Conservation (phyloP, 2,888 invertebrate genomes). For the Dastarcus helophoroides region DNA sequence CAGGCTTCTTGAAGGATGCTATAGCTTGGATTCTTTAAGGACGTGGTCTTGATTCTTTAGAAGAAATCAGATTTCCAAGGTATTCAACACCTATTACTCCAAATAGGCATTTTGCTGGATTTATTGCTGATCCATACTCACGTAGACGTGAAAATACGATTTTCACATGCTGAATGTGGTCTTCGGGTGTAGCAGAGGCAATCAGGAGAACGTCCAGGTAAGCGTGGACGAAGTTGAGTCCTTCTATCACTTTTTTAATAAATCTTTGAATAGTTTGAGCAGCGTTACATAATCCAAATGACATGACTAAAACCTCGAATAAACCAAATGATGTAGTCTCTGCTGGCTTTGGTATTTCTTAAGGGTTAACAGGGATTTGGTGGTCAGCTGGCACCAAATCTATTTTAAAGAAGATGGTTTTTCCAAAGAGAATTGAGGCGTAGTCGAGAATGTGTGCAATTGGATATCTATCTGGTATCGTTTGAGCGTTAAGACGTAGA, state of each 20-base stretch:
- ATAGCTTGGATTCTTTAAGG: slow-evolving; percentile 5
- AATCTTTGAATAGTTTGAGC: slow-evolving; percentile 29
- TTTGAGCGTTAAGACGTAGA: too few species aligned
- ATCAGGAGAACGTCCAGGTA: slow-evolving; percentile 31
- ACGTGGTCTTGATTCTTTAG: slow-evolving; percentile 22
- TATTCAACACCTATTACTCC: slow-evolving; percentile 17
- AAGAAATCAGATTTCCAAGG: slow-evolving; percentile 12
- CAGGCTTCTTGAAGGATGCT: slow-evolving; percentile 1
- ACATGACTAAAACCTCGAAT: slow-evolving; percentile 24
- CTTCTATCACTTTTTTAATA: slow-evolving; percentile 21
- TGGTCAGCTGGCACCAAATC: slow-evolving; percentile 22
- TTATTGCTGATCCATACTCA: slow-evolving; percentile 18
- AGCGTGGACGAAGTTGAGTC: slow-evolving; percentile 21
- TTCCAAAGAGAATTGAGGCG: too few species aligned
- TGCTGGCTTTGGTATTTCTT: slow-evolving; percentile 29
- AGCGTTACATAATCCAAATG: slow-evolving; percentile 27
- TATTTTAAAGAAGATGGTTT: too few species aligned
- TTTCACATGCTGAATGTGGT: slow-evolving; percentile 18
- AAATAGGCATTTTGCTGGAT: slow-evolving; percentile 25
- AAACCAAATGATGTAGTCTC: slow-evolving; percentile 30
- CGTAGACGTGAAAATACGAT: slow-evolving; percentile 17
- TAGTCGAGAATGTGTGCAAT: too few species aligned
- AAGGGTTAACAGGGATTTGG: slow-evolving; percentile 26
- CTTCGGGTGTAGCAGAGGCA: slow-evolving; percentile 11
- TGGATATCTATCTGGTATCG: too few species aligned